phyloP scores from a whole-genome alignment of 2,113 vertebrate genomes.

The Hyperoodon ampullatus region DNA sequence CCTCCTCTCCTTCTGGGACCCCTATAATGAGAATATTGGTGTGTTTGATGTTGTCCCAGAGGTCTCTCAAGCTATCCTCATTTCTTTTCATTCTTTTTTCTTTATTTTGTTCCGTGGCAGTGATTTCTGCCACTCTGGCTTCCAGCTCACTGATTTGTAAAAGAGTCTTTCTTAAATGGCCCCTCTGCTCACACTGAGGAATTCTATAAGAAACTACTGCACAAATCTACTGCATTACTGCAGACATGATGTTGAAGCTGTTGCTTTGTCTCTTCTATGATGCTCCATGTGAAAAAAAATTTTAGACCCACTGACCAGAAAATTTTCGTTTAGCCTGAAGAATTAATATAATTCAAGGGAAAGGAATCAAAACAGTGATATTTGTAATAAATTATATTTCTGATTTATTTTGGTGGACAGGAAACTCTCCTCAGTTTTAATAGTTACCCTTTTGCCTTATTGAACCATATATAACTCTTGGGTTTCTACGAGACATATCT shows the following conservation, averaged over 20 bases:
- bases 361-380: not conserved
- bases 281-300: not conserved
- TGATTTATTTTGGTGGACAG: not conserved
- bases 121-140: not conserved
- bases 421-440: not conserved
- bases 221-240: no score
- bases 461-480: not conserved
- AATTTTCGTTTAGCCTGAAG: not conserved
- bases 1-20: not conserved
- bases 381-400: not conserved
- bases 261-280: not conserved
- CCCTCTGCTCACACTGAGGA: not conserved
- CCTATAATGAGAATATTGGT: not conserved
- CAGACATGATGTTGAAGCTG: rapidly evolving
- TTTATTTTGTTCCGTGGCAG: not conserved
- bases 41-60: not conserved
- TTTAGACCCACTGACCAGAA: not conserved
- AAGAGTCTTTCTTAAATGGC: not conserved
- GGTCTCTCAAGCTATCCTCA: not conserved
- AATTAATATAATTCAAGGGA: not conserved
- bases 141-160: not conserved
- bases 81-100: not conserved
- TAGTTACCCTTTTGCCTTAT: not conserved
- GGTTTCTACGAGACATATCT: not conserved
- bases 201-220: not conserved